Base-by-base conservation (phyloP, 2,888 invertebrate genomes). In the Tetropium fuscum region DNA sequence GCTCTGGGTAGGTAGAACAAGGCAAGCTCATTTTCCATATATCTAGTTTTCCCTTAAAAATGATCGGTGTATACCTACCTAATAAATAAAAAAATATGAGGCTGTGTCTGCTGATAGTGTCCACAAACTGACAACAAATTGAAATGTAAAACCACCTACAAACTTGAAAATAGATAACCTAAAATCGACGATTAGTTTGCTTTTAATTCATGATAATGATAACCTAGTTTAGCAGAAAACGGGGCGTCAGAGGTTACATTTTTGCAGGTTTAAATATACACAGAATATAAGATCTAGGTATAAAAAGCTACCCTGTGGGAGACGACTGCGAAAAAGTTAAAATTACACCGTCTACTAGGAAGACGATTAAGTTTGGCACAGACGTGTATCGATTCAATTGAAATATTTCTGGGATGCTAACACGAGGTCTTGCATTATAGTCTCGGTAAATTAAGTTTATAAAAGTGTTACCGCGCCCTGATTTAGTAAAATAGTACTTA, bases 401-500 rank as follows among this genome's bases (percentile, higher is more conserved):
- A 43, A 13, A 43, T 43, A 22, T 22, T 22, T 25, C 15, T 22
- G 22, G 13, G 41, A 6, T 8, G 4, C 2, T 43, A 43, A 15
- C 15, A 43, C 2, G 20, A 43, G 11, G 7, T 7, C 11, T n/a
- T 6, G 25, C 25, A 43, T 43, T 20, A 22, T 25, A 7, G 20
- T 7, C 13, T 3, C 25, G 8, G 15, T 18, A 15, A 30, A 27
- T 18, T 38, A n/a, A 38, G 7, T 30, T 7, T 19, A 41, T 7
- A 41, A 15, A 11, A 5, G 16, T 43, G 34, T 18, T 19, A 60
- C 59, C 57, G 63, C 57, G 41, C 63, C 60, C 60, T 54, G 19
- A 48, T 53, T 38, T 22, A 47, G 38, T 22, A 25, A 64, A 58
- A 41, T 53, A 59, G 57, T 51, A 68, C 72, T 73, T 72, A 75